A percentile compares a stretch with the other conserved stretches of the same genome.
Conservation (phyloP, 1,140 invertebrate species). For the Gerris buenoi region DNA sequence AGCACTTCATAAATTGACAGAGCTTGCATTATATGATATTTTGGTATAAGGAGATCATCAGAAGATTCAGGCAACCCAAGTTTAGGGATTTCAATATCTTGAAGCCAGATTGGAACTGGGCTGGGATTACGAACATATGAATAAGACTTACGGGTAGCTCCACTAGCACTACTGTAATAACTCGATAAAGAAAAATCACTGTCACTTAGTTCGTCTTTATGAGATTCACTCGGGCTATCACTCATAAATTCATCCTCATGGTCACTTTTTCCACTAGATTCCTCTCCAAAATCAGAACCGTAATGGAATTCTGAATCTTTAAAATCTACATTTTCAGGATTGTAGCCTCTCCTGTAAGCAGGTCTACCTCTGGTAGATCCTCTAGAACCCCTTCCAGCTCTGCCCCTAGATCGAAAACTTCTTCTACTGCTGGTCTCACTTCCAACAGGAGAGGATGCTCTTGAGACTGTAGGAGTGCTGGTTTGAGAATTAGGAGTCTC, state of each 20-base stretch:
- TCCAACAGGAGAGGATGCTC: slow-evolving; percentile 54
- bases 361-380: slow-evolving; percentile 25
- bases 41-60: slow-evolving; percentile 72
- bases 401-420: slow-evolving; percentile 34
- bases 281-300: slow-evolving; percentile 75
- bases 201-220: slow-evolving; percentile 52
- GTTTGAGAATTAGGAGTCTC: slow-evolving; percentile 44
- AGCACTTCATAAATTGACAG: slow-evolving; percentile 86
- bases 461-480: slow-evolving; percentile 59
- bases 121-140: slow-evolving; percentile 44
- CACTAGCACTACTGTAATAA: slow-evolving; percentile 47
- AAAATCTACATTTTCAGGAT: slow-evolving; percentile 51
- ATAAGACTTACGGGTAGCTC: slow-evolving; percentile 38
- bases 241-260: slow-evolving; percentile 50
- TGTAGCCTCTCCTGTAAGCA: slow-evolving; percentile 51
- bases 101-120: slow-evolving; percentile 75
- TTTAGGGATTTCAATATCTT: slow-evolving; percentile 52
- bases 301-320: slow-evolving; percentile 78
- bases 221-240: slow-evolving; percentile 45
- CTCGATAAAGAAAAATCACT: slow-evolving; percentile 70
- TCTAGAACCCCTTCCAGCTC: slow-evolving; percentile 18
- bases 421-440: slow-evolving; percentile 51
- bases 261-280: slow-evolving; percentile 63
- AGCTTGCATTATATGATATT: slow-evolving; percentile 59
- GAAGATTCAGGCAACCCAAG: slow-evolving; percentile 72